phyloP scores from a whole-genome alignment of 2,113 vertebrate genomes.

The Calyptommatus sinebrachiatus region DNA sequence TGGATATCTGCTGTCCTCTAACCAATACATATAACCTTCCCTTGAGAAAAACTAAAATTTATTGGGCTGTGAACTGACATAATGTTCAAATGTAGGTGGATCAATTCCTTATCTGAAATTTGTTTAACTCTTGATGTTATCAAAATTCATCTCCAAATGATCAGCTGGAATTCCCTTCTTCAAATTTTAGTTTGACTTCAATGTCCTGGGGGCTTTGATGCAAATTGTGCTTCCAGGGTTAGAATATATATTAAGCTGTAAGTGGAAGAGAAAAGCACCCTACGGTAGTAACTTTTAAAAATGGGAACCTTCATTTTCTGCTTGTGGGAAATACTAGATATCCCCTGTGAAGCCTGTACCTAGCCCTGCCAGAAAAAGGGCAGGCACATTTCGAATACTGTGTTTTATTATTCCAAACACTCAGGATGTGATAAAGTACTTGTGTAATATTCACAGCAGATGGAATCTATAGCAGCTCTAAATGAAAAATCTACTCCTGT shows the following conservation, averaged over 20 bases:
- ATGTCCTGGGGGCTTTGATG: not conserved
- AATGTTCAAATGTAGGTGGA: too few relatives aligned
- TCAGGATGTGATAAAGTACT: not conserved
- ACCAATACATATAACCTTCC: not conserved
- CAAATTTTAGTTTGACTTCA: not conserved
- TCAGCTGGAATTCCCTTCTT: not conserved
- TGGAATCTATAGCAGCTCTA: not conserved
- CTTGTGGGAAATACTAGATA: not conserved
- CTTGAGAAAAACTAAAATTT: not conserved
- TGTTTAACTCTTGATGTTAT: too few relatives aligned
- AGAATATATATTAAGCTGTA: not conserved
- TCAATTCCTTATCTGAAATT: too few relatives aligned
- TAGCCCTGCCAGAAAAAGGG: not conserved
- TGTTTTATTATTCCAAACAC: not conserved
- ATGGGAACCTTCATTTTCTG: not conserved
- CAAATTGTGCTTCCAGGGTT: not conserved
- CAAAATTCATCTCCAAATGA: not conserved
- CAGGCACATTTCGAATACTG: not conserved
- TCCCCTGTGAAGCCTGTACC: not conserved
- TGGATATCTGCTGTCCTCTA: not conserved
- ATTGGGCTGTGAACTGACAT: not conserved
- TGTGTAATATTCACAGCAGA: too few relatives aligned
- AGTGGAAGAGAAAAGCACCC: not conserved
- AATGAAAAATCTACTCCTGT: not conserved
- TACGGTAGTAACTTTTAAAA: too few relatives aligned